Percentiles rank a stretch among this genome's conserved stretches.
These are phyloP conservation scores for Hapalemur alaotrensis DNA, from an alignment of 2,797 vertebrate species.

Conservation along the genomic window DNA sequence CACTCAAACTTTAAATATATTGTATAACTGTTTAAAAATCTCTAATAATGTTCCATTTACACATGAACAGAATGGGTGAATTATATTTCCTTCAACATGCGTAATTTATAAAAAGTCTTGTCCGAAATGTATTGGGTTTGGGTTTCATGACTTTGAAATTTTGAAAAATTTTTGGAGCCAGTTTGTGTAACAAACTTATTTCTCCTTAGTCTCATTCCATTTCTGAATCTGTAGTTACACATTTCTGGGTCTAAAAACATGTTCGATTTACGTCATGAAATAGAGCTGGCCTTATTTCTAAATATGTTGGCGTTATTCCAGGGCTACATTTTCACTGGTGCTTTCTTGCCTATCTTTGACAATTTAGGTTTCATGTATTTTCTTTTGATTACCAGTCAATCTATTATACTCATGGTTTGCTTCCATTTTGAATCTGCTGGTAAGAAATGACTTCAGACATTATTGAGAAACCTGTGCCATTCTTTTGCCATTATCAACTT, in stretches of 20 bases:
- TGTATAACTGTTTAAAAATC: neutral
- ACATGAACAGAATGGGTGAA: neutral
- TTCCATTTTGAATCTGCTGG: constrained; percentile 57
- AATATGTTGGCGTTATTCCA: constrained; percentile 12
- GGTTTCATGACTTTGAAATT: constrained; percentile 51
- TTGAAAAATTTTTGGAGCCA: constrained; percentile 26
- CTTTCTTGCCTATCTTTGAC: constrained; percentile 45
- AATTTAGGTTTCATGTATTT: constrained; percentile 36
- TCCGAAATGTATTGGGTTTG: neutral
- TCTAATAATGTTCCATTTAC: neutral
- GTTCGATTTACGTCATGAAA: constrained; percentile 48
- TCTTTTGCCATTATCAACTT: constrained; percentile 12
- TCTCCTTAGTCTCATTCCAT: neutral
- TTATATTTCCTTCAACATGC: neutral
- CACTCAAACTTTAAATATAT: neutral
- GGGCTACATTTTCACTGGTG: constrained; percentile 18
- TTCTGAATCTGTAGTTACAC: constrained; percentile 54
- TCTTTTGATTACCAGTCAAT: neutral
- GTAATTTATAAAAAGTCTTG: constrained; percentile 44
- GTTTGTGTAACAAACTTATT: neutral
- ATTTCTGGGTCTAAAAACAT: constrained; percentile 63
- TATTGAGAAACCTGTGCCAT: constrained; percentile 52
- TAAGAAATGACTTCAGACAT: constrained; percentile 50
- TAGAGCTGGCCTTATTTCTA: constrained; percentile 45
- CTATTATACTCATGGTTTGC: constrained; percentile 22